A percentile compares a stretch with the other conserved stretches of the same genome.
Conservation (phyloP, 37 sponge, comb jelly and placozoan species). For the Amphimedon queenslandica region DNA sequence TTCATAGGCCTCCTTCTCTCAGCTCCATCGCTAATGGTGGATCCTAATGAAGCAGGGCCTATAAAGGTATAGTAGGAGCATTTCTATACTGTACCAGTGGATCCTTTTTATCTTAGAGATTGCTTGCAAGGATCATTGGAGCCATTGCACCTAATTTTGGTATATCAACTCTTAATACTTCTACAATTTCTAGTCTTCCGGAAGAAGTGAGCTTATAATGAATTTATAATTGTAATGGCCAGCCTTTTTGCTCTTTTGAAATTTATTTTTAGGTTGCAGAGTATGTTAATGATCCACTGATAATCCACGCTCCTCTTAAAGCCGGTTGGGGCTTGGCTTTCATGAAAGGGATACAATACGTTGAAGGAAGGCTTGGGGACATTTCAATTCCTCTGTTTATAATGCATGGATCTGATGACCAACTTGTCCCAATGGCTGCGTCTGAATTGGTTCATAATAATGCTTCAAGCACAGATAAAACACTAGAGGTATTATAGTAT, state of each 20-base stretch:
- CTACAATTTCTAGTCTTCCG: constrained; percentile 35
- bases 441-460: constrained; percentile 37
- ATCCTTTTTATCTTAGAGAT: not conserved
- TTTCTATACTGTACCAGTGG: too few relatives aligned
- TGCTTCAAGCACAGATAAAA: constrained; percentile 37
- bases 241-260: constrained; percentile 1
- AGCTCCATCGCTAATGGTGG: constrained; percentile 29
- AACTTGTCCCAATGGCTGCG: constrained; percentile 44
- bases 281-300: constrained; percentile 45
- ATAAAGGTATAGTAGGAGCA: not conserved
- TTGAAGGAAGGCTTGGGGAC: not conserved
- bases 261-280: constrained; percentile 40
- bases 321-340: constrained; percentile 39
- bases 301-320: constrained; percentile 46
- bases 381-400: constrained; percentile 46
- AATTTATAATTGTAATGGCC: not conserved
- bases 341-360: constrained; percentile 1
- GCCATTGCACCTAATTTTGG: constrained; percentile 18
- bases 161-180: constrained; percentile 4
- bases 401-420: constrained; percentile 54
- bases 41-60: constrained; percentile 2
- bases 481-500: constrained; percentile 30
- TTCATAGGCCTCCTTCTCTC: constrained; percentile 47
- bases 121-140: not conserved
- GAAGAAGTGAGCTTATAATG: constrained; percentile 42